Evolutionary conservation across 2,113 vertebrate genomes (phyloP).

Genomic region (Lutjanus erythropterus): DNA sequence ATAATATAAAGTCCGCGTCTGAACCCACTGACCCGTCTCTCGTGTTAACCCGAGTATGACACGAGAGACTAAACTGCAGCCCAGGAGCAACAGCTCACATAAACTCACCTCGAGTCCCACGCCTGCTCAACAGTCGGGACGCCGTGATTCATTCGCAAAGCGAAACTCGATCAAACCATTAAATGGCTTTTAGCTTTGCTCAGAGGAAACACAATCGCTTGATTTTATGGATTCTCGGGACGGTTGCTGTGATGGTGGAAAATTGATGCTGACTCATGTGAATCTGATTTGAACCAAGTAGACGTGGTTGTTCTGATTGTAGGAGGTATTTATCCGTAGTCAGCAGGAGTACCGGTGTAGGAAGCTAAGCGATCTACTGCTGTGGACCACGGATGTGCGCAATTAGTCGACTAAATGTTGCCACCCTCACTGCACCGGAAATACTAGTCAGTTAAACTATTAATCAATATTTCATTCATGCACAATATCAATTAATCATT

Average conservation of each 20-base stretch:
- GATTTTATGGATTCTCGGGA: slow-evolving; percentile 10
- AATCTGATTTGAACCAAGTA: not conserved
- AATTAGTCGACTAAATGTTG: too few species aligned
- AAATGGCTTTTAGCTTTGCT: slow-evolving; percentile 67
- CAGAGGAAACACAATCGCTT: slow-evolving; percentile 7
- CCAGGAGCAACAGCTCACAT: slow-evolving; percentile 32
- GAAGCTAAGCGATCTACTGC: too few species aligned
- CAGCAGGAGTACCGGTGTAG: too few species aligned
- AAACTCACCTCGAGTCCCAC: slow-evolving; percentile 25
- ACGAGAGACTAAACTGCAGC: slow-evolving; percentile 20
- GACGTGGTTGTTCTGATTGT: slow-evolving; percentile 1
- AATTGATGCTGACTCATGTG: not conserved
- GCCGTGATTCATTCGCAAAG: slow-evolving; percentile 33
- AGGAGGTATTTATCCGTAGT: too few species aligned
- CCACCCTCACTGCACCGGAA: too few species aligned
- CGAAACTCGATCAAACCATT: slow-evolving; percentile 46
- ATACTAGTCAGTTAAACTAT: too few species aligned
- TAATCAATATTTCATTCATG: too few species aligned
- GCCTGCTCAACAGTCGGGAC: slow-evolving; percentile 6
- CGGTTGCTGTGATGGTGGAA: not conserved
- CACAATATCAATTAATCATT: too few species aligned
- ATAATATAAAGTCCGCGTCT: not conserved
- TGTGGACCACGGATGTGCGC: too few species aligned
- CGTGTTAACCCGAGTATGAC: not conserved
- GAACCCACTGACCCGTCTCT: not conserved